Percentiles rank a stretch among this genome's conserved stretches.
Evolutionary conservation across 2,113 vertebrate genomes (phyloP).

Genomic region (Phaethon lepturus): DNA sequence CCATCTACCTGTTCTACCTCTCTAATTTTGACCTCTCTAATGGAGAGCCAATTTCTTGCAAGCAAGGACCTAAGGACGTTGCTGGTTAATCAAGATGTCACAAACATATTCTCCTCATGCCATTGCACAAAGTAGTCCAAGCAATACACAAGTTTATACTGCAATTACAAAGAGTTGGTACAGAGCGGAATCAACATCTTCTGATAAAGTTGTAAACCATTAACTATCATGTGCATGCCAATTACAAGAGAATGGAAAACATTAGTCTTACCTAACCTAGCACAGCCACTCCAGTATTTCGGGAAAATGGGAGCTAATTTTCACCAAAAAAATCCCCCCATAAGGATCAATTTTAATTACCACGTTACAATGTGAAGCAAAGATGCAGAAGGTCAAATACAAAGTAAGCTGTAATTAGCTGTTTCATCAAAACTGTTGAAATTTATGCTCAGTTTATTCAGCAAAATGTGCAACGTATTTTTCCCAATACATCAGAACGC

Average conservation of each 20-base stretch:
- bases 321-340: neutral
- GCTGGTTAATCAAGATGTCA: neutral
- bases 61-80: neutral
- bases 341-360: conserved; percentile 73
- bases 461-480: neutral
- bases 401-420: conserved; percentile 68
- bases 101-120: neutral
- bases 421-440: conserved; percentile 60
- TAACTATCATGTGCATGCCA: conserved; percentile 21
- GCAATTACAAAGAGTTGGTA: neutral
- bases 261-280: neutral
- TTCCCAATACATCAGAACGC: neutral
- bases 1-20: neutral
- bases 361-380: conserved; percentile 3
- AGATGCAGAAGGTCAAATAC: conserved; percentile 69
- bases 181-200: neutral
- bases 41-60: neutral
- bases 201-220: conserved; percentile 32
- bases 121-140: neutral
- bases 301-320: conserved; percentile 55
- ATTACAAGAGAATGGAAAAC: conserved; percentile 28
- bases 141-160: neutral
- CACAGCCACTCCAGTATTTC: neutral
- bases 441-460: conserved; percentile 13
- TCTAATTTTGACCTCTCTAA: neutral